These are phyloP conservation scores for Drosophila incognita DNA, from an alignment of 2,888 invertebrate genomes.

Conservation along the genomic window DNA sequence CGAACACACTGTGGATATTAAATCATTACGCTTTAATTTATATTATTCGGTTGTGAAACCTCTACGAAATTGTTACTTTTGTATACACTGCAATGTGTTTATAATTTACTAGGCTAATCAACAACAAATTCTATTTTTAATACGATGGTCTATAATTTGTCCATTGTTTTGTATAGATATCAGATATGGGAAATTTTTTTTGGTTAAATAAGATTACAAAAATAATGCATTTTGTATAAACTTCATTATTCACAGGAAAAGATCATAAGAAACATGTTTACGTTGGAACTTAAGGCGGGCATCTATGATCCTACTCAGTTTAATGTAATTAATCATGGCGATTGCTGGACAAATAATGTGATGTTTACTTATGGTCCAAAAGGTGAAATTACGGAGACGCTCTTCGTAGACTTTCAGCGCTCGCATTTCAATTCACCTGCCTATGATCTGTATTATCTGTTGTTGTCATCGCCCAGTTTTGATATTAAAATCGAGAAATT, in stretches of 20 bases:
- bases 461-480: slow-evolving; percentile 76
- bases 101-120: background rate
- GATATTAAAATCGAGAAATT: slow-evolving; percentile 80
- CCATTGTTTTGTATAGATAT: background rate
- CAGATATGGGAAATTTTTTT: background rate
- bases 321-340: slow-evolving; percentile 79
- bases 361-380: slow-evolving; percentile 72
- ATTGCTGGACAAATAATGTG: slow-evolving; percentile 82
- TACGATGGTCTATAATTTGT: background rate
- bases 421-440: slow-evolving; percentile 74
- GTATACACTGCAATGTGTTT: background rate
- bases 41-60: background rate
- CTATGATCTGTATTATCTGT: slow-evolving; percentile 73
- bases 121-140: background rate
- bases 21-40: background rate
- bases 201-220: background rate
- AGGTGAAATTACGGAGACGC: slow-evolving; percentile 62
- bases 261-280: background rate
- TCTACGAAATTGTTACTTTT: background rate
- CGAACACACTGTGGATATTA: background rate
- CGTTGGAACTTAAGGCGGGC: slow-evolving; percentile 1
- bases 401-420: slow-evolving; percentile 77
- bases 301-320: slow-evolving; percentile 56
- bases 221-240: background rate
- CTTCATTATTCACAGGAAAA: slow-evolving; percentile 8